These are phyloP conservation scores for Tupaia tana DNA, from an alignment of 2,113 vertebrate species.

Conservation along the genomic window DNA sequence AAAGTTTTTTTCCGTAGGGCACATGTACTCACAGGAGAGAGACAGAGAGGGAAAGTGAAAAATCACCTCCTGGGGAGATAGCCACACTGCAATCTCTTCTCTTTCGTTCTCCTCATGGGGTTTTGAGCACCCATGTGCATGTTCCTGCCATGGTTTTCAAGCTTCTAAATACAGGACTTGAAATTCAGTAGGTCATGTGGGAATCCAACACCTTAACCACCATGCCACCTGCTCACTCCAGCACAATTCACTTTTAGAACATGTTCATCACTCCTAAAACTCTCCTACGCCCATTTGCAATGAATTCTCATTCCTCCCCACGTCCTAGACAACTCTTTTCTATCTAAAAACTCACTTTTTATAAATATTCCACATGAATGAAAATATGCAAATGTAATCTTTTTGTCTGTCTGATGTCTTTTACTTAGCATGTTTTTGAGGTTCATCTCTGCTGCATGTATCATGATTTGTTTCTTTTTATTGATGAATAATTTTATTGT, in stretches of 20 bases:
- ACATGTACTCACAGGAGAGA: too few relatives aligned
- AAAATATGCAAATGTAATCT: background rate
- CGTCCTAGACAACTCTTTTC: background rate
- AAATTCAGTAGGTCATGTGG: too few relatives aligned
- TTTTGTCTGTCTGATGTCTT: background rate
- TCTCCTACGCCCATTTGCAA: background rate
- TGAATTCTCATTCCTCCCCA: background rate
- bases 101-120: too few relatives aligned
- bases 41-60: too few relatives aligned
- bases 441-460: background rate
- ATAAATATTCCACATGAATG: background rate
- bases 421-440: slow-evolving; percentile 12
- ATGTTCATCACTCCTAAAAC: background rate
- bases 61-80: too few relatives aligned
- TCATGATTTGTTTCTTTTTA: slow-evolving; percentile 8
- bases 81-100: too few relatives aligned
- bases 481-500: background rate
- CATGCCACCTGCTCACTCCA: too few relatives aligned
- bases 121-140: too few relatives aligned
- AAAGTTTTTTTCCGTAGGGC: too few relatives aligned
- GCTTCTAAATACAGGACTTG: too few relatives aligned
- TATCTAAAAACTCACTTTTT: slow-evolving; percentile 38
- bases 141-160: too few relatives aligned
- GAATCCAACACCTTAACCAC: too few relatives aligned
- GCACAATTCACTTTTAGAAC: background rate